Percentiles rank a stretch among this genome's conserved stretches.
Conservation (phyloP, 2,797 vertebrate genomes). For the Lates japonicus region DNA sequence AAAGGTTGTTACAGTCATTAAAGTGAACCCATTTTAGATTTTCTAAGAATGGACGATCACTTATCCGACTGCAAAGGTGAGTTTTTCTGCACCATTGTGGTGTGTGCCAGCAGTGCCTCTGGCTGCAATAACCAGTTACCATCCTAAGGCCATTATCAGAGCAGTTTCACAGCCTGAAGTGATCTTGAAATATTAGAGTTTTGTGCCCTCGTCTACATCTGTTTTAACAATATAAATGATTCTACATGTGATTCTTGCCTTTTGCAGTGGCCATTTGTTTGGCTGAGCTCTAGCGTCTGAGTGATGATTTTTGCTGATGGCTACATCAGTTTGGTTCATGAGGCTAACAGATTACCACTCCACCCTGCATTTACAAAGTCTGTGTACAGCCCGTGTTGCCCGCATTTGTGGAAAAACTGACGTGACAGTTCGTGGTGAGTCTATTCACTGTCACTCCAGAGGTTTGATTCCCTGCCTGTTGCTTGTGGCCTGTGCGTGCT, state of each 20-base stretch:
- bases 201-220: not conserved
- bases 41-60: not conserved
- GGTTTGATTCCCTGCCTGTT: not conserved
- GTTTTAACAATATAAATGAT: not conserved
- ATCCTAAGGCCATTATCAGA: not conserved
- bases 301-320: not conserved
- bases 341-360: not conserved
- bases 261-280: not conserved
- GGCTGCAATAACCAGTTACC: not conserved
- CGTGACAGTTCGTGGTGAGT: too few species aligned
- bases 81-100: not conserved
- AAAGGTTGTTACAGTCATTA: not conserved
- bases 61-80: conserved; percentile 6
- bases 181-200: not conserved
- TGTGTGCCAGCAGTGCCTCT: not conserved
- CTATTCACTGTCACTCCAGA: not conserved
- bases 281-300: not conserved
- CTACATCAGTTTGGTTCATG: not conserved
- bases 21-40: not conserved
- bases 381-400: not conserved
- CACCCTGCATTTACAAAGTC: not conserved
- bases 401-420: not conserved
- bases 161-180: not conserved
- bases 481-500: not conserved
- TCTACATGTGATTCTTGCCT: not conserved